Conservation (phyloP, 2,888 invertebrate species). For the Noctua fimbriata region DNA sequence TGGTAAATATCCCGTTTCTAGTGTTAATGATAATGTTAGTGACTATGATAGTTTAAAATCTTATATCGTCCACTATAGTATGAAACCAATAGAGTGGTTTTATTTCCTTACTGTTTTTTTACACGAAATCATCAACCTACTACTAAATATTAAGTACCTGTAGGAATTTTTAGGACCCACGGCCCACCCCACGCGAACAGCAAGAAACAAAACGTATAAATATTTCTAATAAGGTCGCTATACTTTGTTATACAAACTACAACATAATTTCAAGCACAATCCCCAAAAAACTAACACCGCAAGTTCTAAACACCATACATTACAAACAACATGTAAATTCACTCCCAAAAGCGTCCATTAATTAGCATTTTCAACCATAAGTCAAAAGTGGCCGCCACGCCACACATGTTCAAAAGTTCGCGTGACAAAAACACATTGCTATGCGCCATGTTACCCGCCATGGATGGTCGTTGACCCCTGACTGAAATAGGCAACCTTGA, state of each 20-base stretch:
- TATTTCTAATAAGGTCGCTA: background rate
- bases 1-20: too few relatives aligned
- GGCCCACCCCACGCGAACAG: background rate
- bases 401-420: constrained; percentile 78
- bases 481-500: constrained; percentile 87
- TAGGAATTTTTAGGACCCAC: background rate
- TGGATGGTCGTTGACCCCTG: constrained; percentile 77
- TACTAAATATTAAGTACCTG: background rate
- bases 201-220: background rate
- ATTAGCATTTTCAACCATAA: constrained; percentile 58
- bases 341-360: constrained; percentile 44
- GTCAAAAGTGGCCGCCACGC: constrained; percentile 47
- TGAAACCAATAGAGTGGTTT: background rate
- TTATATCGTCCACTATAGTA: too few relatives aligned
- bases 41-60: too few relatives aligned
- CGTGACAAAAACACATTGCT: constrained; percentile 78
- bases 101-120: background rate
- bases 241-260: background rate
- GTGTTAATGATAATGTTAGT: too few relatives aligned
- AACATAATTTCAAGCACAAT: background rate
- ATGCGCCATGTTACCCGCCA: constrained; percentile 67
- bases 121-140: background rate
- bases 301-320: constrained; percentile 28
- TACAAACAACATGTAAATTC: constrained; percentile 47
- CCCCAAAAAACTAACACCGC: constrained; percentile 12